Evolutionary conservation across 2,888 invertebrate genomes (phyloP), one percentile per base, ranked within the genome.

Genomic region (Exephanes ischioxanthus): DNA sequence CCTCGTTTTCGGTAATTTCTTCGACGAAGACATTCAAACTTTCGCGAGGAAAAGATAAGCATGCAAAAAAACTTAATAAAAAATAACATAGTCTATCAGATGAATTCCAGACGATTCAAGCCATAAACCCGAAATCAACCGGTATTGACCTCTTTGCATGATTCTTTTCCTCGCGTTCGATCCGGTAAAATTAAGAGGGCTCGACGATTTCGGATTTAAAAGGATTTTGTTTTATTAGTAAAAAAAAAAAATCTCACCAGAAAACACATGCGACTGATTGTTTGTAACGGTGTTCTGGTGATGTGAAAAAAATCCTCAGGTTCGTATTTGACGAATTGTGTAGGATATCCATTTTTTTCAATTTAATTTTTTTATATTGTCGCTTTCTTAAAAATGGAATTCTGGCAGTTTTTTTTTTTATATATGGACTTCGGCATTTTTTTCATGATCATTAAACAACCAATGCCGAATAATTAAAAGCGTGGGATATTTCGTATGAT

Each of bases 1-100:
- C 89, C 96, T 99, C 72, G 97, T 99, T 48, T 97, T 99, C 93
- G 98, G 98, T 98, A 93, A 96, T 55, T 45, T 48, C 2, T 51
- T 51, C 16, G 41, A 16, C 14, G 53, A 37, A 66, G 61, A 45
- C 30, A 63, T 14, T 30, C 5, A 63, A 30, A 16, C 16, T 33
- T 16, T 33, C 33, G 30, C 63, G 33, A 33, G 33, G 45, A 61
- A 41, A 61, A n/a, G 22, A 72, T 48, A 6, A 63, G 37, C n/a
- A 68, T 11, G 16, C 26, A 63, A 63, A 16, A 33, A 73, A 30
- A 14, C 2, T 14, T 16, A 51, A n/a, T 51, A 2, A 51, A 61
- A 61, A 14, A 26, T 61, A 16, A 5, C 4, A 26, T 26, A 0
- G n/a, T 5, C 6, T 30, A 11, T 48, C 0, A 45, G 11, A 45